phyloP scores from a whole-genome alignment of 2,888 invertebrate species.

The Leptopterna dolabrata region DNA sequence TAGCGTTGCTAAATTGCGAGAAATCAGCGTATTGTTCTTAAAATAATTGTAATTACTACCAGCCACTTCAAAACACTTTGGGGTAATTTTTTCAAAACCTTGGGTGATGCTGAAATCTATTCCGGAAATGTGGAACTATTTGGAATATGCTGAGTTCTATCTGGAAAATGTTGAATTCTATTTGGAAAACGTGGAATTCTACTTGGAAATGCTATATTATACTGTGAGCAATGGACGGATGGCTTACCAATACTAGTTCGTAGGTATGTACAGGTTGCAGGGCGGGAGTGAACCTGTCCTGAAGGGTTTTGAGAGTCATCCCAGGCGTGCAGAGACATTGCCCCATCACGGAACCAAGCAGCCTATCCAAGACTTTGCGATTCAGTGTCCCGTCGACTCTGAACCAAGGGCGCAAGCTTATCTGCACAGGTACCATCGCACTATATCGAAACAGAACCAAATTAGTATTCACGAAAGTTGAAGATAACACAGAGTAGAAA shows the following conservation, averaged over 20 bases:
- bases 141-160: too few species aligned
- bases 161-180: too few species aligned
- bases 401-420: conserved; percentile 77
- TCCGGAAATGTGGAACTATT: too few species aligned
- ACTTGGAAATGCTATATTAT: too few species aligned
- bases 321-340: conserved; percentile 76
- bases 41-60: too few species aligned
- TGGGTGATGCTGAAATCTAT: too few species aligned
- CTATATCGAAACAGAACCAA: too few species aligned
- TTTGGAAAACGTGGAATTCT: too few species aligned
- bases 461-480: conserved; percentile 13
- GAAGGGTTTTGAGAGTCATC: conserved; percentile 70
- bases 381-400: conserved; percentile 80
- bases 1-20: too few species aligned
- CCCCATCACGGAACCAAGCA: conserved; percentile 76
- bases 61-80: too few species aligned
- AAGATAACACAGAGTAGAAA: not conserved
- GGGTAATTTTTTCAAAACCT: too few species aligned
- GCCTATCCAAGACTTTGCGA: conserved; percentile 75
- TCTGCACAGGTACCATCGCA: conserved; percentile 60
- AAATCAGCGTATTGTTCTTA: too few species aligned
- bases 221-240: not conserved
- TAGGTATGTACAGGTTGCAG: conserved; percentile 75
- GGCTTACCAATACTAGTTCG: conserved; percentile 74
- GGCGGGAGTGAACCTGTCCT: conserved; percentile 73